A percentile compares a stretch with the other conserved stretches of the same genome.
Conservation (phyloP, 1,140 invertebrate genomes). For the Luehdorfia chinensis region DNA sequence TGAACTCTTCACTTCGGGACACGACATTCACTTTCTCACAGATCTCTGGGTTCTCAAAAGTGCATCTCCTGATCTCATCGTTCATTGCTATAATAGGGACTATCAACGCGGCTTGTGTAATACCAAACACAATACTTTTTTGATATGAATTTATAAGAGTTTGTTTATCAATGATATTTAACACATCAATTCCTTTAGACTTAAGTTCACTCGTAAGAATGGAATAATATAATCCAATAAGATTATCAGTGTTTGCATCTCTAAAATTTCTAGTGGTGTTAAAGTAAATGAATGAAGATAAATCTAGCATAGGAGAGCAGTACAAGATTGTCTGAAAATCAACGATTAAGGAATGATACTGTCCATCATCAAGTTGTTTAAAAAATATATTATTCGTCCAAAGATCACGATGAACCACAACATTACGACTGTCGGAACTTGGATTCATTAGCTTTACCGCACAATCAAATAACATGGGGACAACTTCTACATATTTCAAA, state of each 20-base stretch:
- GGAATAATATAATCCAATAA: conserved; percentile 68
- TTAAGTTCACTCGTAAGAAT: conserved; percentile 57
- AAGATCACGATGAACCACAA: conserved; percentile 79
- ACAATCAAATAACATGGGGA: conserved; percentile 48
- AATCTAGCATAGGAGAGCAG: conserved; percentile 72
- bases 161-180: conserved; percentile 42
- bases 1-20: conserved; percentile 67
- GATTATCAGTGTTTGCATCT: conserved; percentile 38
- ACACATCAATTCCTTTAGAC: conserved; percentile 45
- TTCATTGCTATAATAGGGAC: conserved; percentile 66
- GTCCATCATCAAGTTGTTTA: conserved; percentile 67
- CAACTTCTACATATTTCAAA: conserved; percentile 24
- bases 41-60: conserved; percentile 55
- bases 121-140: conserved; percentile 65
- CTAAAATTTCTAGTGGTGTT: conserved; percentile 69
- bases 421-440: conserved; percentile 75
- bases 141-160: conserved; percentile 50
- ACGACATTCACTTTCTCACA: conserved; percentile 55
- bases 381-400: conserved; percentile 82
- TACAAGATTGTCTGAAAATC: conserved; percentile 81
- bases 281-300: conserved; percentile 74
- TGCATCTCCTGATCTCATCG: conserved; percentile 39
- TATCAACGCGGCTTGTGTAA: conserved; percentile 75
- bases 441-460: conserved; percentile 69
- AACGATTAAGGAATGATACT: conserved; percentile 72